Conservation (phyloP, 1,140 invertebrate genomes). For the Drosophila neocordata region DNA sequence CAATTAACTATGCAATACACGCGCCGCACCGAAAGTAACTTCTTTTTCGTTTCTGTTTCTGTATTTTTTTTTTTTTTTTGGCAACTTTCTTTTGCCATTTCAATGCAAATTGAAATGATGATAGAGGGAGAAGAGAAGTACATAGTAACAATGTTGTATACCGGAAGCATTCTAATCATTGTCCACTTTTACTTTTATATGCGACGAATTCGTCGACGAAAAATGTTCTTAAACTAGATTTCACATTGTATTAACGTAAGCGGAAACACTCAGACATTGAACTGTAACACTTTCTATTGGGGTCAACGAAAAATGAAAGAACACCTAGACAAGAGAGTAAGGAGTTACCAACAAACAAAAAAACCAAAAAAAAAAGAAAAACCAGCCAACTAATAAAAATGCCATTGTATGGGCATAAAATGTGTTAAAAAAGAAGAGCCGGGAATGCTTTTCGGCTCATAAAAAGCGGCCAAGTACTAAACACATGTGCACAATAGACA, state of each 20-base stretch:
- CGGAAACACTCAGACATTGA: slow-evolving; percentile 73
- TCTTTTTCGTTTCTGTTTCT: slow-evolving; percentile 17
- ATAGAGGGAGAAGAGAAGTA: slow-evolving; percentile 11
- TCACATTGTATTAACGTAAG: slow-evolving; percentile 11
- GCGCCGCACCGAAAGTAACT: slow-evolving; percentile 40
- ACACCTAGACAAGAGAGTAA: slow-evolving; percentile 1
- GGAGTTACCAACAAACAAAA: neutral
- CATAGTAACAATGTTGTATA: slow-evolving; percentile 27
- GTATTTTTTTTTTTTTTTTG: slow-evolving; percentile 41
- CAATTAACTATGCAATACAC: slow-evolving; percentile 79
- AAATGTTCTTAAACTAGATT: slow-evolving; percentile 8
- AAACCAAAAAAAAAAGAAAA: slow-evolving; percentile 32
- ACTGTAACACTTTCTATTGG: slow-evolving; percentile 79
- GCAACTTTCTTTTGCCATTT: slow-evolving; percentile 72
- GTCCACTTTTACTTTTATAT: slow-evolving; percentile 66
- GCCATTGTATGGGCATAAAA: slow-evolving; percentile 72
- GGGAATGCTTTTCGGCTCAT: slow-evolving; percentile 44
- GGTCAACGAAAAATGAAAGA: slow-evolving; percentile 49
- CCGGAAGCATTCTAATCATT: slow-evolving; percentile 63
- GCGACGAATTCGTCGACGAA: slow-evolving; percentile 1
- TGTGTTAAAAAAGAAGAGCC: slow-evolving; percentile 23
- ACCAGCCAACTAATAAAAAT: slow-evolving; percentile 50
- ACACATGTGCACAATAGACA: slow-evolving; percentile 61
- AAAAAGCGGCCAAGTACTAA: slow-evolving; percentile 70
- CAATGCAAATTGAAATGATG: slow-evolving; percentile 72